Base-by-base conservation (phyloP, 2,113 vertebrate genomes). In the Muntiacus reevesi region DNA sequence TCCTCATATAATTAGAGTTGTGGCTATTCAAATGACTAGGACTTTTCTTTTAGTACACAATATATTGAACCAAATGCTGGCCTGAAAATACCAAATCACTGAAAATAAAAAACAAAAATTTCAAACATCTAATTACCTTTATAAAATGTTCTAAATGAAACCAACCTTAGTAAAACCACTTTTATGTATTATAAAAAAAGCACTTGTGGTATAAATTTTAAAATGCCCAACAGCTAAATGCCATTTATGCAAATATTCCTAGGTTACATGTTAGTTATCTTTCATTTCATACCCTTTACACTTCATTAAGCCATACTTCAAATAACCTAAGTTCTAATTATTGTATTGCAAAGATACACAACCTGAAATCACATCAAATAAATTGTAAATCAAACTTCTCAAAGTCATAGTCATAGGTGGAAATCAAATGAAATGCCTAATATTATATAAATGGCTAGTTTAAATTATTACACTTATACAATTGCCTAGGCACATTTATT, bases 241-340 rank as follows among this genome's bases (percentile, higher is more conserved):
- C 23, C 50, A 92, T n/a, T 82, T 94, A 85, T 8, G 33, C 45
- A 87, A 79, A 85, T 74, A 92, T 76, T 59, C 59, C 62, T 79
- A 76, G 93, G 52, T 94, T 85, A 40, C 27, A 30, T 96, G 89
- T 96, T 95, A 93, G 87, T 97, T 96, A 96, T 78, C 87, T 90
- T 84, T 92, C 64, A 95, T 96, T 95, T 96, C 81, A 79, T 85
- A 95, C 12, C 87, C 93, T 97, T 96, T 93, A 97, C 3, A 84
- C 52, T 84, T 97, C 84, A 90, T 97, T 97, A 97, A 97, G 74
- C 30, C 47, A 92, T 54, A 82, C 33, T 92, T 98, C 71, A 87
- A 62, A 82, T 93, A 94, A 91, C 30, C 94, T 85, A 96, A 91
- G 92, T 89, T 87, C 74, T 95, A 84, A 90, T 84, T 74, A 96